phyloP scores from a whole-genome alignment of 2,797 vertebrate species.

The Octomys mimax region DNA sequence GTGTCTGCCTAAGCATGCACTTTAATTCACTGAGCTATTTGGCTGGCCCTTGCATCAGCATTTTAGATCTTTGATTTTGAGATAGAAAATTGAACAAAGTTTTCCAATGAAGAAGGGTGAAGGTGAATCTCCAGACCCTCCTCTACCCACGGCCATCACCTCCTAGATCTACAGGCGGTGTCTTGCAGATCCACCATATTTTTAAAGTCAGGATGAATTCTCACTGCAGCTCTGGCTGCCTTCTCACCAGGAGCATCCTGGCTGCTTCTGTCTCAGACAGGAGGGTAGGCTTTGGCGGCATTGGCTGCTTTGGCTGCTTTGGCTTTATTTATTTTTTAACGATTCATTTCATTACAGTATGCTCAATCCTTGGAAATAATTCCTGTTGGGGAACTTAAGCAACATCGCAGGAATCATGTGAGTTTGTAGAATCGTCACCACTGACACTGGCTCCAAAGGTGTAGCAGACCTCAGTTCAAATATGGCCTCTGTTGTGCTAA shows the following conservation, averaged over 20 bases:
- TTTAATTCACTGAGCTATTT: no score
- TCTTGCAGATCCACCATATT: neutral
- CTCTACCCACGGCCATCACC: neutral
- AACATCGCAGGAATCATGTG: neutral
- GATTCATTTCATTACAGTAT: neutral
- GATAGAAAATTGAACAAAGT: neutral
- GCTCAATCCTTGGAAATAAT: slow-evolving; percentile 2
- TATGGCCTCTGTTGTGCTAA: neutral
- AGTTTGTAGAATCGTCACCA: neutral
- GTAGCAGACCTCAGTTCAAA: neutral
- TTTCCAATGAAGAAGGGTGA: neutral
- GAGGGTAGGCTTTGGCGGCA: neutral
- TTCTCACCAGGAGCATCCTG: neutral
- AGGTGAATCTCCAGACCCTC: neutral
- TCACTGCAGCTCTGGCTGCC: neutral
- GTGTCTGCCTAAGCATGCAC: no score
- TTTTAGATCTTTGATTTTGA: neutral
- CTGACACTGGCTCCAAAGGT: slow-evolving; percentile 2
- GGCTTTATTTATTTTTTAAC: slow-evolving; percentile 32
- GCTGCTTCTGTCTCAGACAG: neutral
- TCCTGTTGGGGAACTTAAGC: neutral
- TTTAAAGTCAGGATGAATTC: neutral
- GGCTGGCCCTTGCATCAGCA: no score
- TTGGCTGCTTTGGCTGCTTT: neutral
- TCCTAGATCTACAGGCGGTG: neutral